A percentile compares a stretch with the other conserved stretches of the same genome.
These are phyloP conservation scores for Parazoanthus darwini DNA, from an alignment of 92 coral and sea anemone genomes.

Conservation along the genomic window DNA sequence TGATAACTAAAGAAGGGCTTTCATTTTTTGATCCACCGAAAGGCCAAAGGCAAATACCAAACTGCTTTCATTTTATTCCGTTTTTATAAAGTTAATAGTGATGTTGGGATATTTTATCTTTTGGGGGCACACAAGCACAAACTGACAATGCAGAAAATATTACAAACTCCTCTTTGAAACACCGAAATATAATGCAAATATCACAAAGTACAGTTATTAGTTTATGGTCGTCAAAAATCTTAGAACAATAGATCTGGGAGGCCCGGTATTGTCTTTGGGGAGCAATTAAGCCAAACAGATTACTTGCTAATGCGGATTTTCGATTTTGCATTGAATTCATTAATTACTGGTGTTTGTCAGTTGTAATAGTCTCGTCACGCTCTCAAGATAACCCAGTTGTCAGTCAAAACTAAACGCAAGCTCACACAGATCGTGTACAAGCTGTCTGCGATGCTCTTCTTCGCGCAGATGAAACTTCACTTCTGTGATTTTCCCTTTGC, in stretches of 20 bases:
- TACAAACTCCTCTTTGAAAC: background rate
- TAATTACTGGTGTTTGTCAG: conserved; percentile 43
- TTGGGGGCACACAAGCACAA: background rate
- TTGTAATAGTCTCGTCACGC: conserved; percentile 33
- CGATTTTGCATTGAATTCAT: conserved; percentile 8
- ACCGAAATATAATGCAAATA: background rate
- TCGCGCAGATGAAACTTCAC: background rate
- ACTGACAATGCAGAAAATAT: background rate
- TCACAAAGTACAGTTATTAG: background rate
- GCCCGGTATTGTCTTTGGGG: background rate
- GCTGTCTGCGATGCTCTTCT: background rate
- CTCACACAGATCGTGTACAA: background rate
- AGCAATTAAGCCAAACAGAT: conserved; percentile 24
- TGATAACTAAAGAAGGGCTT: background rate
- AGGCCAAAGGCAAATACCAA: background rate
- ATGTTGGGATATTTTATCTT: background rate
- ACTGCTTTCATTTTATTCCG: background rate
- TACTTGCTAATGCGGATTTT: conserved; percentile 29
- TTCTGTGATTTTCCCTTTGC: background rate
- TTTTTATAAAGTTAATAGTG: background rate
- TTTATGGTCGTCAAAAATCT: background rate
- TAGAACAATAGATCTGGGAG: background rate
- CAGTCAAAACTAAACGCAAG: conserved; percentile 16
- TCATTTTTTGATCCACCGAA: background rate
- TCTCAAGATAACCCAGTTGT: conserved; percentile 28